A percentile compares a stretch with the other conserved stretches of the same genome.
phyloP scores from a whole-genome alignment of 2,888 invertebrate species.

The Pecten maximus region DNA sequence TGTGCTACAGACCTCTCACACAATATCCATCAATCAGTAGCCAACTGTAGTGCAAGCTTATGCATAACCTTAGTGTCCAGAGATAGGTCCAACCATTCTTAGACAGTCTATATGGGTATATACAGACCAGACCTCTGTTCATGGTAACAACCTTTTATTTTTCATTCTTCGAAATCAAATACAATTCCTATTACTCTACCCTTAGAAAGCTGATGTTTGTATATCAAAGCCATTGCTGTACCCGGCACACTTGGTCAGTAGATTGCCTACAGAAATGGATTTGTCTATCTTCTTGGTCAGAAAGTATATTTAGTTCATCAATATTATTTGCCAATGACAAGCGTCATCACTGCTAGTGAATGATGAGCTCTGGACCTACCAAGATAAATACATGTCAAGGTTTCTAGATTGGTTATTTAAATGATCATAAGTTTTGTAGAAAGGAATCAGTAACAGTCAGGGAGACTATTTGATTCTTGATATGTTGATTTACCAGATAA shows the following conservation, averaged over 20 bases:
- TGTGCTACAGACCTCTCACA: conserved; percentile 20
- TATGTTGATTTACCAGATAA: not conserved
- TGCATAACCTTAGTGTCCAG: not conserved
- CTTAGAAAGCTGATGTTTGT: not conserved
- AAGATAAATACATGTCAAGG: not conserved
- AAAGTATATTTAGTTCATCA: not conserved
- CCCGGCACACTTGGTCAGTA: not conserved
- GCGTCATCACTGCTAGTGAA: not conserved
- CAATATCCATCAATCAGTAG: not conserved
- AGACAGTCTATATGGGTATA: not conserved
- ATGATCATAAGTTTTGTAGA: not conserved
- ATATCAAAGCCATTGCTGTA: not conserved
- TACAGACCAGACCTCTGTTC: not conserved
- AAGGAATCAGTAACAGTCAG: not conserved
- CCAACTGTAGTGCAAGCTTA: not conserved
- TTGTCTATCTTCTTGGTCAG: not conserved
- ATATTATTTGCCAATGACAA: not conserved
- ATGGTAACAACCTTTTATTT: conserved; percentile 1
- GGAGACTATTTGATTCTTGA: not conserved
- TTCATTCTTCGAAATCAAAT: not conserved
- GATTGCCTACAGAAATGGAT: no score
- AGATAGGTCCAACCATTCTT: not conserved
- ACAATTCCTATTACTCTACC: not conserved
- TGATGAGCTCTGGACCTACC: not conserved
- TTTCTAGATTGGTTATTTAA: not conserved